Evolutionary conservation across 1,140 invertebrate genomes (phyloP).

Genomic region (Drosophila littoralis): DNA sequence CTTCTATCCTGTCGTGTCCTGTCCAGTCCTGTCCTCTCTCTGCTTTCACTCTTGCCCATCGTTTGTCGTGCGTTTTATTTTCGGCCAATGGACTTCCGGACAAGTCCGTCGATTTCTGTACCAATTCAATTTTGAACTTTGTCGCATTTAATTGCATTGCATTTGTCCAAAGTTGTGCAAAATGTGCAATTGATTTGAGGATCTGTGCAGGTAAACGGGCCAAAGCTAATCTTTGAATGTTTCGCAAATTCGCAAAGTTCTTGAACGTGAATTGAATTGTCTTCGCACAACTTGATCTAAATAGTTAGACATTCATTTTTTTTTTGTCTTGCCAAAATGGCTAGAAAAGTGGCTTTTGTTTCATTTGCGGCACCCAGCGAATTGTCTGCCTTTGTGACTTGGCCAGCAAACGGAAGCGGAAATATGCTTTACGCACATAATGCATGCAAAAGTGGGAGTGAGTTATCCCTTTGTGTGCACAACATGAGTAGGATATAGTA

Average conservation of each 20-base stretch:
- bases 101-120: conserved; percentile 50
- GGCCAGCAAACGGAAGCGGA: conserved; percentile 43
- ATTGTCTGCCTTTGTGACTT: conserved; percentile 56
- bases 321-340: conserved; percentile 11
- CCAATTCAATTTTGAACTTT: conserved; percentile 79
- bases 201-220: conserved; percentile 53
- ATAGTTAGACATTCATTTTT: conserved; percentile 26
- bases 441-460: conserved; percentile 24
- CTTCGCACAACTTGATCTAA: conserved; percentile 36
- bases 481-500: not conserved
- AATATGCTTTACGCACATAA: conserved; percentile 56
- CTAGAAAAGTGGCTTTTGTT: conserved; percentile 25
- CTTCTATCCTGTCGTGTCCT: not conserved
- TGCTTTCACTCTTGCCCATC: conserved; percentile 12
- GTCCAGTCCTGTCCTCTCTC: not conserved
- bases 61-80: conserved; percentile 38
- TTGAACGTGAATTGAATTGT: conserved; percentile 35
- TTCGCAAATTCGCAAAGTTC: conserved; percentile 22
- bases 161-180: conserved; percentile 56
- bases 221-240: conserved; percentile 38
- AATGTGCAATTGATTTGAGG: conserved; percentile 71
- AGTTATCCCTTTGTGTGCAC: not conserved
- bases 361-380: conserved; percentile 25
- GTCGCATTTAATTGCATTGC: conserved; percentile 82
- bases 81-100: conserved; percentile 37